Conservation (phyloP, 2,113 vertebrate genomes). For the Urocolius indicus region DNA sequence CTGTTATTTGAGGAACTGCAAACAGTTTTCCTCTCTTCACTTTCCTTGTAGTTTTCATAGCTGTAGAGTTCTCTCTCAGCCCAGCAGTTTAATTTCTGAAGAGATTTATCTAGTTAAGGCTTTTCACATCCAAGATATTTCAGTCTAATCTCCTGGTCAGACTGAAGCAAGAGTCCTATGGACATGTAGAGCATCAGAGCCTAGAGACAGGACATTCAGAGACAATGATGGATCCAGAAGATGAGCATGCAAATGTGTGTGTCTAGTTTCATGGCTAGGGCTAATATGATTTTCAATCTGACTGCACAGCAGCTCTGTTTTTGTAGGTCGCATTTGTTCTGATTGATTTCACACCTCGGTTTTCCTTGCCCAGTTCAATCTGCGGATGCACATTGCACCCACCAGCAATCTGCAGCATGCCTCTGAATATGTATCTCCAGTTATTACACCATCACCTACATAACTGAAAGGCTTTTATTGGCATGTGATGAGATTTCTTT, state of each 20-base stretch:
- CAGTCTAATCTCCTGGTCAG: neutral
- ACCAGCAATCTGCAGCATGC: neutral
- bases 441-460: neutral
- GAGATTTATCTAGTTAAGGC: neutral
- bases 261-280: neutral
- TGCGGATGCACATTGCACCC: neutral
- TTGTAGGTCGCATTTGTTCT: neutral
- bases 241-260: neutral
- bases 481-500: neutral
- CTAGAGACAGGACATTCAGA: neutral
- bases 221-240: neutral
- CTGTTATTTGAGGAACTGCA: neutral
- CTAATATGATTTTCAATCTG: neutral
- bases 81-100: neutral
- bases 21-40: neutral
- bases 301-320: neutral
- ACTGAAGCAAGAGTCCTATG: neutral
- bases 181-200: neutral
- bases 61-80: neutral
- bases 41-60: neutral
- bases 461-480: neutral
- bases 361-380: neutral
- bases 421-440: neutral
- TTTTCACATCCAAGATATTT: neutral
- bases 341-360: neutral